Conservation (phyloP, 35 echinoderm and acorn worm genomes). For the Chiridota heheva region DNA sequence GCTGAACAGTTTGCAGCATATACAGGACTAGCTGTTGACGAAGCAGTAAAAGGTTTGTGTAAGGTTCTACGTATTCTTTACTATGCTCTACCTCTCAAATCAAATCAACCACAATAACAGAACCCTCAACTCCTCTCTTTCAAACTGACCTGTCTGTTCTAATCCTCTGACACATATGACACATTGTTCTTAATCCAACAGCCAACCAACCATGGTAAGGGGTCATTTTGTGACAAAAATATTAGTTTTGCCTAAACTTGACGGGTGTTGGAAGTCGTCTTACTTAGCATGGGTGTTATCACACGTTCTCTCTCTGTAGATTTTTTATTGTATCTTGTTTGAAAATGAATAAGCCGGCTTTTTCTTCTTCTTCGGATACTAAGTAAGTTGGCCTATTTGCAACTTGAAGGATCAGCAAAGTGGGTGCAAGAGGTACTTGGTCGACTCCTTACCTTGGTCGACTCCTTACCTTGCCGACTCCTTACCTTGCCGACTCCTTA, state of each 20-base stretch:
- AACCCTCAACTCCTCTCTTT: too few species aligned
- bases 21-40: slow-evolving; percentile 76
- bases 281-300: too few species aligned
- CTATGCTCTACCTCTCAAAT: background rate
- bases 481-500: background rate
- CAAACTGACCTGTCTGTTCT: too few species aligned
- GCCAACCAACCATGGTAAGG: too few species aligned
- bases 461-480: background rate
- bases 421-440: background rate
- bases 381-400: background rate
- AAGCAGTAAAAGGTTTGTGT: slow-evolving; percentile 83
- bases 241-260: too few species aligned
- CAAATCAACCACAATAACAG: too few species aligned
- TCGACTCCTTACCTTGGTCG: background rate
- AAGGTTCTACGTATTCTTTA: background rate
- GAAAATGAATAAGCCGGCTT: too few species aligned
- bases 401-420: background rate
- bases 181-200: too few species aligned
- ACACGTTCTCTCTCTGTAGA: background rate
- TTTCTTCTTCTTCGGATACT: background rate
- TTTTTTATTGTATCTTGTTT: too few species aligned
- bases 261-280: too few species aligned
- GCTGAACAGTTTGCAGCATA: slow-evolving; percentile 82
- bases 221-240: too few species aligned
- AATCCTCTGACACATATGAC: too few species aligned